These are phyloP conservation scores for Equus quagga DNA, from an alignment of 2,113 vertebrate species.

Conservation along the genomic window DNA sequence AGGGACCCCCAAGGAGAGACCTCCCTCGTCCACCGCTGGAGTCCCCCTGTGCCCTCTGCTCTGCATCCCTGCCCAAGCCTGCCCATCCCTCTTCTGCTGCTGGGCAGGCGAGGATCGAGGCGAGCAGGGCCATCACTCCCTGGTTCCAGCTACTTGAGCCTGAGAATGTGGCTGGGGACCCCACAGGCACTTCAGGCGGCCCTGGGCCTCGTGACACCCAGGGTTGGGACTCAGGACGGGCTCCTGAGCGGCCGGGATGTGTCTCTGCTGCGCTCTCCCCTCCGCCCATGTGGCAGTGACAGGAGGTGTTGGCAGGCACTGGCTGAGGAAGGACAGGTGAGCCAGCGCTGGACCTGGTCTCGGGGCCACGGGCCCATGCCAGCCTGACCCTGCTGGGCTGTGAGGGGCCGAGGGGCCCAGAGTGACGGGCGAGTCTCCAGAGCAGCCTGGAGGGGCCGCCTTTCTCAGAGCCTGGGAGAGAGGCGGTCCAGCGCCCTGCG, in stretches of 20 bases:
- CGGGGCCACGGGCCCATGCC: neutral
- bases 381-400: neutral
- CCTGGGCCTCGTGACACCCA: fast-evolving
- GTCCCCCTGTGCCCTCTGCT: neutral
- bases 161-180: neutral
- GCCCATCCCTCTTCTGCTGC: neutral
- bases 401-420: neutral
- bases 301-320: neutral
- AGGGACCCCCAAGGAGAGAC: no score
- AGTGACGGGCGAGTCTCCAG: neutral
- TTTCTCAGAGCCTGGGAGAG: neutral
- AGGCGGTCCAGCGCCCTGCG: neutral
- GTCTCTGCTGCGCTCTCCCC: neutral
- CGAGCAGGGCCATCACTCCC: neutral
- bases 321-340: neutral
- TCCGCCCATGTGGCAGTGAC: no score
- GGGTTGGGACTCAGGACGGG: neutral
- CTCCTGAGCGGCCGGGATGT: neutral
- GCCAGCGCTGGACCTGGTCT: neutral
- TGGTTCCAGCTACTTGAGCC: neutral
- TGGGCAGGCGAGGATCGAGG: fast-evolving
- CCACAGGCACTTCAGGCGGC: neutral
- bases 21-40: no score
- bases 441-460: neutral
- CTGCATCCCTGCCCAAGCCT: neutral